phyloP scores from a whole-genome alignment of 2,797 vertebrate genomes.

The Mormyrops boulengeri region DNA sequence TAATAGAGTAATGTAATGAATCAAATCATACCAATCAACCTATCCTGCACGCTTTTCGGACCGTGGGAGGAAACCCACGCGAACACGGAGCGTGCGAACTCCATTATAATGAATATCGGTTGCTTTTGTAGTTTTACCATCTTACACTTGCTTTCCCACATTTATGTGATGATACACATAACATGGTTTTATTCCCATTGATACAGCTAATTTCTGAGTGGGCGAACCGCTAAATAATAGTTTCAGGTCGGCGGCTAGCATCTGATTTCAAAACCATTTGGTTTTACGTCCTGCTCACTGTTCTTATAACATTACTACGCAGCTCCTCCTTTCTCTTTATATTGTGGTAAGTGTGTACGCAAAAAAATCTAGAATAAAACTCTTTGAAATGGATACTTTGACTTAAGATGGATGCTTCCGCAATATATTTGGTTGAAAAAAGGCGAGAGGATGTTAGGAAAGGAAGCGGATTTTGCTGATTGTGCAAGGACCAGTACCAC shows the following conservation, averaged over 20 bases:
- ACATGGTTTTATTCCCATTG: not conserved
- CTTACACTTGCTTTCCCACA: not conserved
- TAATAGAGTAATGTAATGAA: not conserved
- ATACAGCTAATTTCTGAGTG: not conserved
- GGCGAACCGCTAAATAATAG: not conserved
- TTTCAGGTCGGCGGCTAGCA: not conserved
- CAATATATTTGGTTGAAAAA: not conserved
- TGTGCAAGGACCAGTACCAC: not conserved
- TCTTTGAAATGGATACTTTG: not conserved
- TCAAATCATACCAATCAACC: too few relatives aligned
- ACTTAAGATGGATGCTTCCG: not conserved
- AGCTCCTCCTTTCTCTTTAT: not conserved
- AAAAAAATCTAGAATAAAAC: not conserved
- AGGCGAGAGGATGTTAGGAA: not conserved
- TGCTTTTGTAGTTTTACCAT: not conserved
- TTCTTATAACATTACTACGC: not conserved
- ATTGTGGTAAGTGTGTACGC: not conserved
- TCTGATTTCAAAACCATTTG: not conserved
- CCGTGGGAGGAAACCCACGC: too few relatives aligned
- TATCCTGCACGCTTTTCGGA: too few relatives aligned
- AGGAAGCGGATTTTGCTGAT: not conserved
- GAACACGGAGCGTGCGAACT: too few relatives aligned
- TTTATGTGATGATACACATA: not conserved
- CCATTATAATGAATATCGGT: not conserved
- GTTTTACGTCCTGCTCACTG: not conserved